Evolutionary conservation across 2,113 vertebrate genomes (phyloP).

Genomic region (Neomonachus schauinslandi): DNA sequence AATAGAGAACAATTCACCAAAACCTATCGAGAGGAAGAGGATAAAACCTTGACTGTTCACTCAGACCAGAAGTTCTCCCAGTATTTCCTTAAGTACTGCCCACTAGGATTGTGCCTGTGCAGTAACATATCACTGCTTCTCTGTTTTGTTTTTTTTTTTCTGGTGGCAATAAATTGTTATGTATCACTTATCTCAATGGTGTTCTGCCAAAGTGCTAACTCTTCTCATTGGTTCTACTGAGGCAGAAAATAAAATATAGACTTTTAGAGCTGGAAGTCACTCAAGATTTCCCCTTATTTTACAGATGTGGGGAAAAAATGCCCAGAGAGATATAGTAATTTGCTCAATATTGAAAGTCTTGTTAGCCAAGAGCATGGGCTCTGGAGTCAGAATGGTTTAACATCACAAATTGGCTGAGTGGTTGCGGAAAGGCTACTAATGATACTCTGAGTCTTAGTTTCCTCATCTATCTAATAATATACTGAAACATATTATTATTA

Average conservation of each 20-base stretch:
- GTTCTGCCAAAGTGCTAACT: neutral
- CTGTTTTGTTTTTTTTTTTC: neutral
- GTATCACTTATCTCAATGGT: neutral
- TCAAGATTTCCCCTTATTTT: slow-evolving; percentile 23
- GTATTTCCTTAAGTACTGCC: neutral
- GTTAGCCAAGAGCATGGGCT: neutral
- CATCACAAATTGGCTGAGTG: neutral
- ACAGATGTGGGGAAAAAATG: neutral
- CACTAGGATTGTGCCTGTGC: neutral
- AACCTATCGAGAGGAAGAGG: neutral
- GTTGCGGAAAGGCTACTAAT: neutral
- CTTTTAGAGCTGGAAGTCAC: neutral
- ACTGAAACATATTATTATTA: neutral
- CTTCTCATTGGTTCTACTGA: neutral
- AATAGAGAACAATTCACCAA: neutral
- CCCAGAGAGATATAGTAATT: neutral
- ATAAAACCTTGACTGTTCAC: neutral
- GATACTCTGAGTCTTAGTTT: neutral
- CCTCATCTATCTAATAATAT: neutral
- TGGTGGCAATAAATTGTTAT: neutral
- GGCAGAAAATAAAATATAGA: neutral
- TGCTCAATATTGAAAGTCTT: neutral
- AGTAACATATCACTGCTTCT: neutral
- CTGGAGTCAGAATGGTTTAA: neutral
- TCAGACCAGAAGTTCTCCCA: neutral